phyloP scores from a whole-genome alignment of 2,113 vertebrate genomes.

The Lagenorhynchus albirostris region DNA sequence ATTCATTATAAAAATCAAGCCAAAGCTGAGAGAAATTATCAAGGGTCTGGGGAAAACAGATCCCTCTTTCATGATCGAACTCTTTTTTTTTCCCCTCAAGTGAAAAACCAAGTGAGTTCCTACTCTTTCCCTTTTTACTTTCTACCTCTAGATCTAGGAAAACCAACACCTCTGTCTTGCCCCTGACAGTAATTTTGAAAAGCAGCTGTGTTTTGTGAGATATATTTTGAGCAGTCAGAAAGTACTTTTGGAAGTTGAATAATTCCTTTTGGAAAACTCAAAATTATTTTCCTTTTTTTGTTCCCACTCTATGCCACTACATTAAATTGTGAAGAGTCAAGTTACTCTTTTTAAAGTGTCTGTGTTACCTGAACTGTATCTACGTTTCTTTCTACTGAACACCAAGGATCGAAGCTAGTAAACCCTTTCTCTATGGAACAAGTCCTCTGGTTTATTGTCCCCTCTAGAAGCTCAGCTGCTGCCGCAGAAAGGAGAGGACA shows the following conservation, averaged over 20 bases:
- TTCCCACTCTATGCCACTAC: neutral
- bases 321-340: constrained; percentile 1
- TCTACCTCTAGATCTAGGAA: neutral
- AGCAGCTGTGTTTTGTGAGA: constrained; percentile 50
- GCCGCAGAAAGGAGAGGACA: neutral
- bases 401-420: neutral
- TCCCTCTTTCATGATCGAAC: constrained; percentile 54
- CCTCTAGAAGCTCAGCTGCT: neutral
- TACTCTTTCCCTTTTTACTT: neutral
- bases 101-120: constrained; percentile 26
- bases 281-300: neutral
- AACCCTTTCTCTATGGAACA: neutral
- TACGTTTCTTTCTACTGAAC: neutral
- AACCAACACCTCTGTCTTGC: constrained; percentile 31
- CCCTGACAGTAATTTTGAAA: constrained; percentile 35
- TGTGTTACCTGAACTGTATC: neutral
- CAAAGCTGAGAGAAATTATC: constrained; percentile 59
- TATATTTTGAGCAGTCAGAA: neutral
- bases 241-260: constrained; percentile 5
- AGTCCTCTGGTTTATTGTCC: neutral
- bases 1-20: constrained; percentile 69
- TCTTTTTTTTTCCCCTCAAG: neutral
- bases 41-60: constrained; percentile 55
- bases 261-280: neutral
- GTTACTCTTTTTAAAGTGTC: neutral